A percentile compares a stretch with the other conserved stretches of the same genome.
Evolutionary conservation across 1,140 invertebrate genomes (phyloP).

Genomic region (Neodiprion virginianus): DNA sequence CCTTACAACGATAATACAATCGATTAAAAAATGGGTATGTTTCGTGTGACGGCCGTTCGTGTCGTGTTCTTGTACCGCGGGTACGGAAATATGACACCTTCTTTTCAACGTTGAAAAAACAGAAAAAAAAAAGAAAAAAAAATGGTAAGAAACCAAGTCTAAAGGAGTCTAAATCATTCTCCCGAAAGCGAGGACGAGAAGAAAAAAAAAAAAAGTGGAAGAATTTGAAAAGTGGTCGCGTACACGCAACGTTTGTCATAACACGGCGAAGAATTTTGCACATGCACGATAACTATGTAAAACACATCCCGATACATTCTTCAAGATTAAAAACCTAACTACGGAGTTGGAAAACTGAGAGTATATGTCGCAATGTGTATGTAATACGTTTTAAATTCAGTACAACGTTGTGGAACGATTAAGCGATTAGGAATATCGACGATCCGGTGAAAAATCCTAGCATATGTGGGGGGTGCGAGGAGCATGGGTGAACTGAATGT

Average conservation of each 20-base stretch:
- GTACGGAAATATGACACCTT: no score
- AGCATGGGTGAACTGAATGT: conserved; percentile 59
- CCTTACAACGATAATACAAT: no score
- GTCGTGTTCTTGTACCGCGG: no score
- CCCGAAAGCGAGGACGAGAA: not conserved
- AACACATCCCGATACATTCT: not conserved
- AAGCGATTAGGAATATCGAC: not conserved
- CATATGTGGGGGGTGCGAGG: conserved; percentile 59
- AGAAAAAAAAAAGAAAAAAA: no score
- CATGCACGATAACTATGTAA: no score
- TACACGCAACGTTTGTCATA: not conserved
- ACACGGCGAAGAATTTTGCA: not conserved
- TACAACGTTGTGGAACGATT: not conserved
- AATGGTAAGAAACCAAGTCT: no score
- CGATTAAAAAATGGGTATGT: no score
- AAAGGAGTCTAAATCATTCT: no score
- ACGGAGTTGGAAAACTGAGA: conserved; percentile 49
- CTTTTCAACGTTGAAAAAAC: no score
- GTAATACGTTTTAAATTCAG: conserved; percentile 2
- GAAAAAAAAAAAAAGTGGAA: not conserved
- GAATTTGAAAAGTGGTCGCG: not conserved
- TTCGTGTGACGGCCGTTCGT: no score
- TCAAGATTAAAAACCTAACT: conserved; percentile 50
- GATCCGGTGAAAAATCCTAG: conserved; percentile 37
- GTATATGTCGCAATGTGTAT: conserved; percentile 32